Conservation (phyloP, 1,140 invertebrate species). For the Ceratitis capitata region DNA sequence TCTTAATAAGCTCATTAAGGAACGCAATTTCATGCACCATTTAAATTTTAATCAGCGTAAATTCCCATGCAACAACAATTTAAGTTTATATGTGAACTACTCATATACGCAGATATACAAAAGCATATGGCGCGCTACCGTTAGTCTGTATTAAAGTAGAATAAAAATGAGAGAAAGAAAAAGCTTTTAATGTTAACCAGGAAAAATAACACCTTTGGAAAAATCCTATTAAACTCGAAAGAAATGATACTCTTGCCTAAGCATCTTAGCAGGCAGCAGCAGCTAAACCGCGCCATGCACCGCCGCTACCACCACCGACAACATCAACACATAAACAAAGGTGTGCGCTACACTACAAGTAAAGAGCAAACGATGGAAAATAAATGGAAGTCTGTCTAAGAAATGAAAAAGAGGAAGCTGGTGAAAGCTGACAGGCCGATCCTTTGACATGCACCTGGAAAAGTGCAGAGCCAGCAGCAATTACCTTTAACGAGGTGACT, state of each 20-base stretch:
- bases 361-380: neutral
- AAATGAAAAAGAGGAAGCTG: neutral
- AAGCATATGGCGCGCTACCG: neutral
- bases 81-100: neutral
- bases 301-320: too few species aligned
- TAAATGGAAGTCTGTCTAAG: neutral
- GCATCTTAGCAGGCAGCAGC: neutral
- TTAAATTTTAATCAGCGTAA: constrained; percentile 17
- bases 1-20: neutral
- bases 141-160: neutral
- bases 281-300: neutral
- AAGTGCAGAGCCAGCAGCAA: constrained; percentile 18
- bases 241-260: neutral
- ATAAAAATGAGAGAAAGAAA: neutral
- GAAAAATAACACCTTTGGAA: neutral
- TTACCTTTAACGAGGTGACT: constrained; percentile 33
- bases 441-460: neutral
- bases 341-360: too few species aligned
- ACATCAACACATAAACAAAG: neutral
- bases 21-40: neutral
- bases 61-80: neutral
- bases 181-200: neutral
- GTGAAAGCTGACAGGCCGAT: neutral
- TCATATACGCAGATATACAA: too few species aligned
- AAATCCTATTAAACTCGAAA: neutral